These are phyloP conservation scores for Temnopleurus reevesii DNA, from an alignment of 53 echinoderm and acorn worm genomes.

Conservation along the genomic window DNA sequence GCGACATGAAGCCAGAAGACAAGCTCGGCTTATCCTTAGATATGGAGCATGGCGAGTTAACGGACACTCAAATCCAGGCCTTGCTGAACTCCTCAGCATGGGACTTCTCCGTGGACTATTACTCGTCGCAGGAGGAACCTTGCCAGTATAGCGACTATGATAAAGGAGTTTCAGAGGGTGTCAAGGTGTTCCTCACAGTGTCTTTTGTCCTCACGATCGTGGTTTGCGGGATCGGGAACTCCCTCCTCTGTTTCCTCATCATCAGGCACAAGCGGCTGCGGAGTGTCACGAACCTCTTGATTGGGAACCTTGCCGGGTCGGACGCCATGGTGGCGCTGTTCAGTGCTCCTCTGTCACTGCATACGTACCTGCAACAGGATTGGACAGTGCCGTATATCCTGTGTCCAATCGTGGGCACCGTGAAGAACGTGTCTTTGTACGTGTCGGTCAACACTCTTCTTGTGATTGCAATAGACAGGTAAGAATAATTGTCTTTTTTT, in stretches of 20 bases:
- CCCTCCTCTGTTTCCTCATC: constrained; percentile 81
- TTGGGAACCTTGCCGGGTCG: constrained; percentile 87
- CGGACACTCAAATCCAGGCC: background rate
- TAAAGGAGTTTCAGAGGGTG: constrained; percentile 10
- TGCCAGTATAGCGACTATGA: background rate
- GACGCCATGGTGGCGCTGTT: constrained; percentile 87
- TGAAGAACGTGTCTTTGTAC: constrained; percentile 83
- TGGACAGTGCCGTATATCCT: constrained; percentile 76
- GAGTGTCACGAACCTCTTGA: constrained; percentile 92
- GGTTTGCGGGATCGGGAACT: constrained; percentile 91
- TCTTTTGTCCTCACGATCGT: constrained; percentile 73
- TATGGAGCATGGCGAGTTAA: background rate
- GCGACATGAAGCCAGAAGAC: background rate
- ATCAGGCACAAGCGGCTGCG: constrained; percentile 79
- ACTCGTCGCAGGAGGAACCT: background rate
- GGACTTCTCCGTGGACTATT: background rate
- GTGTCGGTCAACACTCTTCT: constrained; percentile 94
- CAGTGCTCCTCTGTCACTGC: constrained; percentile 81
- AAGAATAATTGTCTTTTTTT: constrained; percentile 38
- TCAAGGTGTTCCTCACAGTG: constrained; percentile 70
- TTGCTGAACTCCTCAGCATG: background rate
- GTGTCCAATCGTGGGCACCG: constrained; percentile 78
- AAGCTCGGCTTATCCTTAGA: background rate
- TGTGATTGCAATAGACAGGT: constrained; percentile 92
- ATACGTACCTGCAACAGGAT: constrained; percentile 71